Base-by-base conservation (phyloP, 2,888 invertebrate genomes). In the Pristionchus mayeri region DNA sequence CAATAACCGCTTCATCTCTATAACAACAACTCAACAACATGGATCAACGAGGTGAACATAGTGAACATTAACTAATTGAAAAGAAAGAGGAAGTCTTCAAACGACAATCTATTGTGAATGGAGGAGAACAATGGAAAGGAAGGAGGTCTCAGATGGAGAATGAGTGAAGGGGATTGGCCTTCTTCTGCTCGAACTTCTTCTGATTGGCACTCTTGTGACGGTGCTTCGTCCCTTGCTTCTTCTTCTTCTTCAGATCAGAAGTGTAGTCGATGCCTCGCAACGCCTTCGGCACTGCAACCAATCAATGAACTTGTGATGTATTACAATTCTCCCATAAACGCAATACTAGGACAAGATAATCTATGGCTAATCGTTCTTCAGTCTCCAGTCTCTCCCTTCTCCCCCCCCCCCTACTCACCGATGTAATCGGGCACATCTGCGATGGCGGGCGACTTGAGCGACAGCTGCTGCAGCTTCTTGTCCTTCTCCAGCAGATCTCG, bases 341-440 rank as follows among this genome's bases (percentile, higher is more conserved):
- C n/a, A n/a, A n/a, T n/a, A n/a, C n/a, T n/a, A n/a, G n/a, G n/a
- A n/a, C n/a, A n/a, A n/a, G n/a, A n/a, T n/a, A n/a, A n/a, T n/a
- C n/a, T n/a, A n/a, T n/a, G n/a, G n/a, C n/a, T n/a, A n/a, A n/a
- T n/a, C n/a, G n/a, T n/a, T n/a, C n/a, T n/a, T n/a, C 44, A 44
- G 44, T 44, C 6, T 44, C 44, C 13, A 44, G 6, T 44, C 44
- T 44, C 7, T 13, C 44, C 21, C 4, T n/a, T n/a, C n/a, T n/a
- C 54, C 21, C 7, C n/a, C 21, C 54, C n/a, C 54, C 54, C n/a
- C 24, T n/a, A 44, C 85, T 84, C 44, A 89, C 90, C 91, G 85
- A 92, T 92, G 85, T 92, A 92, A 52, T 91, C 90, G 21, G 92
- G 90, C 7, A 92, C 92, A 80, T 92, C 91, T n/a, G 89, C 89